Conservation (phyloP, 2,113 vertebrate genomes). For the Burhinus bistriatus region DNA sequence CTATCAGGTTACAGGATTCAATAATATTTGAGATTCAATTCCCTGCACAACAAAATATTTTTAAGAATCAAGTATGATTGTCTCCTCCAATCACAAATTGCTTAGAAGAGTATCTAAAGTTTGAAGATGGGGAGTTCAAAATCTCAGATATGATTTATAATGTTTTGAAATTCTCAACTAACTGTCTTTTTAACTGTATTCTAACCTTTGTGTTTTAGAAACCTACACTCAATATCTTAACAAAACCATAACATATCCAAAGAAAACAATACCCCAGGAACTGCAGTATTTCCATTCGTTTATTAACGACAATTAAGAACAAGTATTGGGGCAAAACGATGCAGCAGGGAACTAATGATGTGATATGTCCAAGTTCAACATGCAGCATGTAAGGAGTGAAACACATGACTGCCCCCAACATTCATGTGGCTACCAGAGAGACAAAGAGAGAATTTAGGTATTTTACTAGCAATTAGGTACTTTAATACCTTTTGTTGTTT, state of each 20-base stretch:
- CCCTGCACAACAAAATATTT: not conserved
- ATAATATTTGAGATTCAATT: conserved; percentile 9
- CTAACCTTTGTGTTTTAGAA: not conserved
- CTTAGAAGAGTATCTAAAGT: not conserved
- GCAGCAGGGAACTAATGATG: not conserved
- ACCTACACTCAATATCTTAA: not conserved
- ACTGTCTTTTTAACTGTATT: not conserved
- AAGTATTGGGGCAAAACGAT: not conserved
- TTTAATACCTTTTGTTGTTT: not conserved
- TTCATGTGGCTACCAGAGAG: not conserved
- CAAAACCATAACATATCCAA: not conserved
- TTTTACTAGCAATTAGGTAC: not conserved
- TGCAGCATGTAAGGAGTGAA: not conserved
- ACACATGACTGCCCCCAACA: not conserved
- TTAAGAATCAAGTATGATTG: conserved; percentile 17
- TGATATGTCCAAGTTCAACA: not conserved
- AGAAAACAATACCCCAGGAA: not conserved
- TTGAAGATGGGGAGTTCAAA: not conserved
- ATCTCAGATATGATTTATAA: not conserved
- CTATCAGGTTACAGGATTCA: not conserved
- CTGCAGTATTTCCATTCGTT: not conserved
- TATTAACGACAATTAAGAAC: not conserved
- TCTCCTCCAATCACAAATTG: not conserved
- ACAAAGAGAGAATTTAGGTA: not conserved
- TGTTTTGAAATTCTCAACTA: not conserved